phyloP scores from a whole-genome alignment of 1,140 invertebrate species.

The Manduca sexta region DNA sequence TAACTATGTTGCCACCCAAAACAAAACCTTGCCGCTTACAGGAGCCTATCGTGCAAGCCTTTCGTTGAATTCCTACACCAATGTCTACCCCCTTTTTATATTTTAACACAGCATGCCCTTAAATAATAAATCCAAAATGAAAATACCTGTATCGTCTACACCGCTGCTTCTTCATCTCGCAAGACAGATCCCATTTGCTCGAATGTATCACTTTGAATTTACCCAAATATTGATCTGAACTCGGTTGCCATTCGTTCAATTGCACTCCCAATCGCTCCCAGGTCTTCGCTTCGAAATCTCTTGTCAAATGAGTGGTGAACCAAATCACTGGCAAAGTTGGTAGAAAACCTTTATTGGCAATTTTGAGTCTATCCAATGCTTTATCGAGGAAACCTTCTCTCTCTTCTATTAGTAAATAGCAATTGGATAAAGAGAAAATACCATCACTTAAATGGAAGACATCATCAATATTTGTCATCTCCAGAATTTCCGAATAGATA shows the following conservation, averaged over 20 bases:
- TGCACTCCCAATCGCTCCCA: slow-evolving; percentile 75
- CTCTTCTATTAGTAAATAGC: slow-evolving; percentile 77
- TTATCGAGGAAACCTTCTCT: slow-evolving; percentile 79
- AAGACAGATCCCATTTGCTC: slow-evolving; percentile 83
- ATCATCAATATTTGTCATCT: slow-evolving; percentile 73
- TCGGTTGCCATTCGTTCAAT: slow-evolving; percentile 72
- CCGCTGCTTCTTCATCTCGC: slow-evolving; percentile 78
- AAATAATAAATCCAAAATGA: no score
- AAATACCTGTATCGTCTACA: slow-evolving; percentile 75
- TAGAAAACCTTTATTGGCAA: slow-evolving; percentile 73
- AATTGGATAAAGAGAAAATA: slow-evolving; percentile 75
- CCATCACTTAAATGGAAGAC: slow-evolving; percentile 82
- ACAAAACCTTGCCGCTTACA: no score
- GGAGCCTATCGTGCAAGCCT: no score
- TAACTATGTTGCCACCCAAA: no score
- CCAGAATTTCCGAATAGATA: slow-evolving; percentile 75
- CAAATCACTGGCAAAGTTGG: slow-evolving; percentile 57
- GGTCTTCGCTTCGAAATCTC: slow-evolving; percentile 26
- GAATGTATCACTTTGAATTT: slow-evolving; percentile 81
- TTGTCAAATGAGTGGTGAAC: slow-evolving; percentile 32
- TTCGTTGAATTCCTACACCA: no score
- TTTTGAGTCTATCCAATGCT: slow-evolving; percentile 70
- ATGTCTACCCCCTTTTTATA: no score
- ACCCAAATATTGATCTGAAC: slow-evolving; percentile 47
- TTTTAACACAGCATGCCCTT: no score